phyloP scores from a whole-genome alignment of 2,888 invertebrate species.

The Horisme vitalbata region DNA sequence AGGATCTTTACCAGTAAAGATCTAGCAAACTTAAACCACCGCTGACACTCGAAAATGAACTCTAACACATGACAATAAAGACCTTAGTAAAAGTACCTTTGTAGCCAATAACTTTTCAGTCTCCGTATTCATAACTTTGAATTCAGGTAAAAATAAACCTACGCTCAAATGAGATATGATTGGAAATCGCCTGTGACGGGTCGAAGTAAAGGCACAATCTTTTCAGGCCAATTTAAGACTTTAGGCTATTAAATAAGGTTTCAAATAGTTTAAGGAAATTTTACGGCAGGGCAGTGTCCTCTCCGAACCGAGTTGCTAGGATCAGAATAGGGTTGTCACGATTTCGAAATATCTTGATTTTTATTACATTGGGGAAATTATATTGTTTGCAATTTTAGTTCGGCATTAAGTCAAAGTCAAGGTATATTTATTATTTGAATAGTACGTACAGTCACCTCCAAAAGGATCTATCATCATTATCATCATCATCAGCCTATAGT shows the following conservation, averaged over 20 bases:
- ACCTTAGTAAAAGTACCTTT: not conserved
- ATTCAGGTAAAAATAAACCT: constrained; percentile 5
- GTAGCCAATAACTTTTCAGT: constrained; percentile 5
- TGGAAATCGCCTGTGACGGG: constrained; percentile 11
- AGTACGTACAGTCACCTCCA: no score
- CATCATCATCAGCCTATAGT: no score
- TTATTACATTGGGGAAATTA: constrained; percentile 31
- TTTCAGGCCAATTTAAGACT: constrained; percentile 35
- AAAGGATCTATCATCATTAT: no score
- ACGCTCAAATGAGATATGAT: constrained; percentile 19
- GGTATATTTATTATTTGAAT: no score
- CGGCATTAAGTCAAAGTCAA: no score
- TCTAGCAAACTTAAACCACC: constrained; percentile 43
- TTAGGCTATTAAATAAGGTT: constrained; percentile 31
- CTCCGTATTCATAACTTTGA: not conserved
- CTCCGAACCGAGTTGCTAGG: constrained; percentile 67
- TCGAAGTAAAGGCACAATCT: constrained; percentile 43
- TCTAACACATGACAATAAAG: constrained; percentile 22
- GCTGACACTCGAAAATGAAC: constrained; percentile 34
- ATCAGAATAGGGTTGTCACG: constrained; percentile 71
- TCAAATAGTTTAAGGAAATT: constrained; percentile 32
- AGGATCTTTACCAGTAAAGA: constrained; percentile 64
- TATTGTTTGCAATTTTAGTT: constrained; percentile 28
- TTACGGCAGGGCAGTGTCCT: constrained; percentile 69
- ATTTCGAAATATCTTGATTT: constrained; percentile 53